Base-by-base conservation (phyloP, 1,140 invertebrate genomes). In the Polypedilum vanderplanki region DNA sequence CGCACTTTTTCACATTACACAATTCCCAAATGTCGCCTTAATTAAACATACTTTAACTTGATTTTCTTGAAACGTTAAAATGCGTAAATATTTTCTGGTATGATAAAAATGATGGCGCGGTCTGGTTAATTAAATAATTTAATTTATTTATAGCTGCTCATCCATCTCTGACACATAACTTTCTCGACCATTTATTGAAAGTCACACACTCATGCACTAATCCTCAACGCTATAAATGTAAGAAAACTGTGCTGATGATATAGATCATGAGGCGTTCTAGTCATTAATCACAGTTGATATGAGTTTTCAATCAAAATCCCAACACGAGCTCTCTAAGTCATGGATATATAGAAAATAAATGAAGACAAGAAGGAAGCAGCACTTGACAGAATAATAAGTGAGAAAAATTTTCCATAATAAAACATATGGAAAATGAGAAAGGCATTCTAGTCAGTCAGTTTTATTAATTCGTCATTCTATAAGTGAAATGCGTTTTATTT, bases 381-480 rank as follows among this genome's bases (percentile, higher is more conserved):
- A 33, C 24, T 33, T 33, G 24, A 33, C 24, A 33, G 2, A 33
- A 33, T 33, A 33, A 33, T 33, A 33, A 33, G 5, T 3, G 24
- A 33, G 24, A 5, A 33, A 33, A 33, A 33, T 33, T 33, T 33
- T 57, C 46, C 46, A 15, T n/a, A 57, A 15, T 12, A 4, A 57
- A 57, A 33, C 10, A 12, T 57, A 57, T 57, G 46, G 46, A 57
- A 15, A 57, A 57, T 46, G 15, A 10, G 9, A 46, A n/a, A n/a
- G n/a, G n/a, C n/a, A n/a, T n/a, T n/a, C n/a, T n/a, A n/a, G n/a
- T 15, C 8, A 46, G 41, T 8, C 41, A 15, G 64, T 9, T 18
- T 70, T n/a, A 20, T 70, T 70, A 70, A 70, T 70, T 70, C 65
- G 65, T 70, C 65, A 70, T 70, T 70, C 65, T 57, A 4, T n/a